Base-by-base conservation (phyloP, 2,113 vertebrate species). In the Synchiropus splendidus region DNA sequence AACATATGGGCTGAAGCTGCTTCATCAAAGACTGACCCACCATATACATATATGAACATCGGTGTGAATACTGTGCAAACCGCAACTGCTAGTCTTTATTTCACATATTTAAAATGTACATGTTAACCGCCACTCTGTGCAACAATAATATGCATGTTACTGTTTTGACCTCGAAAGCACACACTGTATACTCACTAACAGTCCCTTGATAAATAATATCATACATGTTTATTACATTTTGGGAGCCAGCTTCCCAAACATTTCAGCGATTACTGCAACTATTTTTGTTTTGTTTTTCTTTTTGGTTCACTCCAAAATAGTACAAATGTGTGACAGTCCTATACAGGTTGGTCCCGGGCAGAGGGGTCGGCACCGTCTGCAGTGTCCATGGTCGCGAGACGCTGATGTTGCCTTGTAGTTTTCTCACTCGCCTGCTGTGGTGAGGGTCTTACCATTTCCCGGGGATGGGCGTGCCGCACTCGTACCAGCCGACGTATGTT, bases 201-300 rank as follows among this genome's bases (percentile, higher is more conserved):
- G 84, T 80, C 73, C 51, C 12, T 61, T 84, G 91, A 94, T 96
- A 97, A 96, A 98, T 97, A 94, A 92, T 89, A 94, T 90, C 78
- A 88, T 84, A 92, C 85, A 91, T 83, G 83, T 83, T n/a, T 65
- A 87, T 84, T 83, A 90, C 86, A 89, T 74, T 84, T 80, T 91
- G 92, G 91, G 92, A 98, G 95, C 95, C 95, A 90, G 94, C 95
- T 98, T 93, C 92, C 94, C 90, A 78, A 75, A 78, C 58, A 83
- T 66, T 88, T 72, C 53, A 54, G 52, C 51, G 63, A 69, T 61
- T 45, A 49, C 16, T 47, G 16, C 45, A 56, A 54, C 38, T 48
- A 45, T 72, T 63, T 58, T 30, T 16, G 67, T 70, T n/a, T n/a
- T n/a, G n/a, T n/a, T n/a, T n/a, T n/a, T n/a, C n/a, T n/a, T n/a